phyloP scores from a whole-genome alignment of 2,888 invertebrate species.

The Habroteleia sp. region DNA sequence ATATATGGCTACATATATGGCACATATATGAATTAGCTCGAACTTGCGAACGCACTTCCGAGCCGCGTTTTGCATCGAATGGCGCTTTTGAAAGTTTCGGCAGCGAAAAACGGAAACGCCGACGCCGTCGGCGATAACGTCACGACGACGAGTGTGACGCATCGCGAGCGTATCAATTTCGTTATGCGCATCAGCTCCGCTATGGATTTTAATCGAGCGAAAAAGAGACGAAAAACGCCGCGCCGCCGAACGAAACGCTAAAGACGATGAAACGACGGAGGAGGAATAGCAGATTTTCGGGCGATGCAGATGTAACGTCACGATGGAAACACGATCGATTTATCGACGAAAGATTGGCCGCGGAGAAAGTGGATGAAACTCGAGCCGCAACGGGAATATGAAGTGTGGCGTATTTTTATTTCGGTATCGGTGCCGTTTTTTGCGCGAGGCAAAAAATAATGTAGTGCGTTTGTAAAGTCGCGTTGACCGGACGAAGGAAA shows the following conservation, averaged over 20 bases:
- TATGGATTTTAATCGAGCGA: slow-evolving; percentile 32
- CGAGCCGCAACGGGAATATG: neutral
- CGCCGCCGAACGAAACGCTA: slow-evolving; percentile 6
- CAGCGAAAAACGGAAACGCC: slow-evolving; percentile 4
- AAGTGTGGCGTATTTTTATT: slow-evolving; percentile 9
- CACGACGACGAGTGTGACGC: neutral
- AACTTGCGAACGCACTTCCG: too few relatives aligned
- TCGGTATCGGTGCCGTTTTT: neutral
- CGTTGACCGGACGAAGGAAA: too few relatives aligned
- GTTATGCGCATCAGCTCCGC: neutral
- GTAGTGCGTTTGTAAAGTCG: too few relatives aligned
- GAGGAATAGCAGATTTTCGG: slow-evolving; percentile 27
- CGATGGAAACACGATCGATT: slow-evolving; percentile 33
- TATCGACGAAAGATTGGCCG: slow-evolving; percentile 27
- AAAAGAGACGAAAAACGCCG: slow-evolving; percentile 9
- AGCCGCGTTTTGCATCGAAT: too few relatives aligned
- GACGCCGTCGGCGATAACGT: slow-evolving; percentile 8
- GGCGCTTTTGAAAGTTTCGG: slow-evolving; percentile 36
- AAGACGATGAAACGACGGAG: slow-evolving; percentile 33
- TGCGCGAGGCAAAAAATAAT: too few relatives aligned
- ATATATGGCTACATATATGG: too few relatives aligned
- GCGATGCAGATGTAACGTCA: slow-evolving; percentile 18
- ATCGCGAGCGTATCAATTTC: slow-evolving; percentile 26
- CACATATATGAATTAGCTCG: too few relatives aligned
- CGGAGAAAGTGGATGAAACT: slow-evolving; percentile 15